Conservation (phyloP, 2,113 vertebrate genomes). For the Chloropsis hardwickii region DNA sequence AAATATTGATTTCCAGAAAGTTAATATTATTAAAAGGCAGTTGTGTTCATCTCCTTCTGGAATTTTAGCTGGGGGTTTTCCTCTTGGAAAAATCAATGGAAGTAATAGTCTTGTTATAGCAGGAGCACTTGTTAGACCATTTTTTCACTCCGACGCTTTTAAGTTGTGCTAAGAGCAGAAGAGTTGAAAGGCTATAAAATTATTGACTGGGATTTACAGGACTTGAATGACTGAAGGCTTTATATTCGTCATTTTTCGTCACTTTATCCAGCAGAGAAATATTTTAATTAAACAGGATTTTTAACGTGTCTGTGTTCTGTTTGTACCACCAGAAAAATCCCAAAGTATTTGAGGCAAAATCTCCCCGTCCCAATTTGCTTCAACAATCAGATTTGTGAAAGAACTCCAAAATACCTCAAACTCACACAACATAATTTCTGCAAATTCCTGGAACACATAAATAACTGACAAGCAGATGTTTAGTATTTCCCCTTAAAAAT, state of each 20-base stretch:
- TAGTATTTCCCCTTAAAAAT: not conserved
- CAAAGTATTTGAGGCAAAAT: not conserved
- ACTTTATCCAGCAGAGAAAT: not conserved
- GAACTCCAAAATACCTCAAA: not conserved
- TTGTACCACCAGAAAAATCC: not conserved
- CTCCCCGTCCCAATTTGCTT: not conserved
- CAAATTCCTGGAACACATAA: not conserved
- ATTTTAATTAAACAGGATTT: not conserved
- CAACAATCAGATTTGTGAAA: not conserved
- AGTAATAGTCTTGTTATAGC: conserved; percentile 64
- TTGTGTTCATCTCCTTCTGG: conserved; percentile 76
- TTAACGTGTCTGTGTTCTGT: not conserved
- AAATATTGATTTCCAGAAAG: conserved; percentile 76
- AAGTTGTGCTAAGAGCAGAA: conserved; percentile 49
- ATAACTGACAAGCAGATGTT: not conserved
- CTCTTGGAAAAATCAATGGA: conserved; percentile 77
- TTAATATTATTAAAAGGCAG: conserved; percentile 81
- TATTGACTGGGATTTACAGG: not conserved
- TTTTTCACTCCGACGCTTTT: conserved; percentile 45
- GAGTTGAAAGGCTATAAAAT: conserved; percentile 7
- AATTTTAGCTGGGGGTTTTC: conserved; percentile 61
- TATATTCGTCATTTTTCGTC: not conserved
- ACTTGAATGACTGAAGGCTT: not conserved
- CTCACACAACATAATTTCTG: not conserved
- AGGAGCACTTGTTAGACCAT: conserved; percentile 48